These are phyloP conservation scores for Epicauta chinensis DNA, from an alignment of 1,140 invertebrate genomes.

Conservation along the genomic window DNA sequence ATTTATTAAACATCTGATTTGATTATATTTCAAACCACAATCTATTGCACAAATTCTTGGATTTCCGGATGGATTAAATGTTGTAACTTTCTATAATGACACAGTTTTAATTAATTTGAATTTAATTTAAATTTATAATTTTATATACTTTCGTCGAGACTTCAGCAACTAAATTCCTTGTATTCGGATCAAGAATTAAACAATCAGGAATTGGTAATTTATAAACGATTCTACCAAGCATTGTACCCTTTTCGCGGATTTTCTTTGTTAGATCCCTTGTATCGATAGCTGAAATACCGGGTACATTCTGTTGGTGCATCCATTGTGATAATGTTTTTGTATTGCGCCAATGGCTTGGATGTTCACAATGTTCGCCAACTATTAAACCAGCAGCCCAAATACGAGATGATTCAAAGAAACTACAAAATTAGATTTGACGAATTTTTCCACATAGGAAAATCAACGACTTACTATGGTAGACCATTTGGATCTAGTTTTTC, in stretches of 20 bases:
- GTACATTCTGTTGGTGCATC: constrained; percentile 72
- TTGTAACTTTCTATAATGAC: constrained; percentile 53
- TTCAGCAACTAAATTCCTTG: constrained; percentile 81
- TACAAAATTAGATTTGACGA: constrained; percentile 42
- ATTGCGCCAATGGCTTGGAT: constrained; percentile 86
- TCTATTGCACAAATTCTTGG: constrained; percentile 84
- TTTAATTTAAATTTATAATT: background rate
- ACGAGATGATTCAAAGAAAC: constrained; percentile 85
- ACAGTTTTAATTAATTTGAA: no score
- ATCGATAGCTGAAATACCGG: constrained; percentile 85
- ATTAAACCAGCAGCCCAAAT: constrained; percentile 93
- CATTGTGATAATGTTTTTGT: constrained; percentile 72
- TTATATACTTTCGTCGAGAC: constrained; percentile 72
- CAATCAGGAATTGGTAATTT: constrained; percentile 45
- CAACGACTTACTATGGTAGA: constrained; percentile 46
- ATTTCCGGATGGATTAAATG: constrained; percentile 67
- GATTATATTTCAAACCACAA: constrained; percentile 96
- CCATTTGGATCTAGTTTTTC: constrained; percentile 67
- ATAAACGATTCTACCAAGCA: constrained; percentile 71
- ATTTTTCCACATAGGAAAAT: no score
- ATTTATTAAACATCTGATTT: constrained; percentile 82
- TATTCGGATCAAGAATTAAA: constrained; percentile 91
- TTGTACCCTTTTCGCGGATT: constrained; percentile 75
- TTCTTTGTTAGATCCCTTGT: constrained; percentile 83
- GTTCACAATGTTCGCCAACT: constrained; percentile 81